These are phyloP conservation scores for Axinella damicornis DNA, from an alignment of 37 sponge, comb jelly and placozoan genomes.

Conservation along the genomic window DNA sequence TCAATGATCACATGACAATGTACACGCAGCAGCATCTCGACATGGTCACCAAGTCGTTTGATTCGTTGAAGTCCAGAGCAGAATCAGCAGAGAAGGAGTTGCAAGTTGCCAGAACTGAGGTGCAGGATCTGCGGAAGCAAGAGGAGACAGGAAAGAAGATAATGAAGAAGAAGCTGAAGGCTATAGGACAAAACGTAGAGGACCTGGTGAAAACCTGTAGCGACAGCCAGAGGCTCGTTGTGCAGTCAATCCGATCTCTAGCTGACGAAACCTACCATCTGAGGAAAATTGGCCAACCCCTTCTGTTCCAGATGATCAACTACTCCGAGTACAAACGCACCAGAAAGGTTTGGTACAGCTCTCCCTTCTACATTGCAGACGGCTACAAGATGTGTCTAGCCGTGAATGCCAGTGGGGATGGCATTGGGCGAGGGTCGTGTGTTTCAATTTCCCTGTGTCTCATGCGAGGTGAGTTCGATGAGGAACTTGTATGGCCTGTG, in stretches of 20 bases:
- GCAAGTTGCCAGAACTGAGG: conserved; percentile 7
- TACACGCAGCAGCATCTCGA: conserved; percentile 25
- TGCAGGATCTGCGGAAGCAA: background rate
- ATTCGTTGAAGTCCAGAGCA: conserved; percentile 29
- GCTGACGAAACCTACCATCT: conserved; percentile 34
- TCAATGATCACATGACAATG: conserved; percentile 42
- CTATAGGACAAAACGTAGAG: conserved; percentile 24
- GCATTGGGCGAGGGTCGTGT: conserved; percentile 26
- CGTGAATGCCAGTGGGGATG: conserved; percentile 35
- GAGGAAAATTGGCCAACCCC: conserved; percentile 30
- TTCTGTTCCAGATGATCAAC: conserved; percentile 63
- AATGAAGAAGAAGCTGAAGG: conserved; percentile 13
- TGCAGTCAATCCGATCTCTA: conserved; percentile 57
- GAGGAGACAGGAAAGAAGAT: background rate
- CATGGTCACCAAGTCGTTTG: conserved; percentile 35
- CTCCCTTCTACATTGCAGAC: conserved; percentile 53
- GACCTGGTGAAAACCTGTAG: conserved; percentile 37
- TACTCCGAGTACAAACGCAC: conserved; percentile 58
- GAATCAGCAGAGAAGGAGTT: conserved; percentile 45
- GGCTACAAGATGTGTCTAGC: conserved; percentile 74
- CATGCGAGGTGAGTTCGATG: conserved; percentile 58
- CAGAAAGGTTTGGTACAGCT: conserved; percentile 51
- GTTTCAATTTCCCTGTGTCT: conserved; percentile 52
- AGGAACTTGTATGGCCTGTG: conserved; percentile 54
- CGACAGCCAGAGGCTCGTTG: conserved; percentile 36